phyloP scores from a whole-genome alignment of 2,888 invertebrate genomes.

The Eupsilia transversa region DNA sequence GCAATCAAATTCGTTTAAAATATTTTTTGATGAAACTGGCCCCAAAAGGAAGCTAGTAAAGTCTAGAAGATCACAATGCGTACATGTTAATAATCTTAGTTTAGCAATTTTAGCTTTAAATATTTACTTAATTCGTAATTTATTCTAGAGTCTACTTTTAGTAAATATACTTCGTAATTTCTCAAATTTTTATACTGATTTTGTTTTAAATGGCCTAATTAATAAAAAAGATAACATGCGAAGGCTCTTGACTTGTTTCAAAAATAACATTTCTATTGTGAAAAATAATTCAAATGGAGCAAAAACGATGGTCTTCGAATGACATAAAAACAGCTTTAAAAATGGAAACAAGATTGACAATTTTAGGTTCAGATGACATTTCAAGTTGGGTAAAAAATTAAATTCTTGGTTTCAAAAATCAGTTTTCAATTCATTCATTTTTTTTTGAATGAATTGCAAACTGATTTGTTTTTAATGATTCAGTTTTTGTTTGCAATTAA shows the following conservation, averaged over 20 bases:
- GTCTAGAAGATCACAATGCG: conserved; percentile 88
- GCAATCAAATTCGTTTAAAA: conserved; percentile 17
- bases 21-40: conserved; percentile 64
- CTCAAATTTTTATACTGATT: background rate
- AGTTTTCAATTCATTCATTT: too few species aligned
- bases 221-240: background rate
- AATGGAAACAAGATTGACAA: conserved; percentile 24
- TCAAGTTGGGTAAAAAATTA: conserved; percentile 13
- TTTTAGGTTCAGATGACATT: background rate
- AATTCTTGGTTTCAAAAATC: too few species aligned
- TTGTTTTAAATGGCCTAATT: background rate
- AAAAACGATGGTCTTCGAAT: background rate
- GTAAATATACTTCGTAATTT: conserved; percentile 45
- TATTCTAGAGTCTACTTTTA: conserved; percentile 26
- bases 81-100: conserved; percentile 68
- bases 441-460: too few species aligned
- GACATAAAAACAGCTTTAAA: background rate
- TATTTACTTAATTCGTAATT: conserved; percentile 41
- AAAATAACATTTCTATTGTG: background rate
- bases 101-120: conserved; percentile 39
- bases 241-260: background rate
- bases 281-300: background rate
- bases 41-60: conserved; percentile 72
- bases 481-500: conserved; percentile 24
- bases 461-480: too few species aligned